These are phyloP conservation scores for Calyptommatus sinebrachiatus DNA, from an alignment of 2,113 vertebrate species.

Conservation along the genomic window DNA sequence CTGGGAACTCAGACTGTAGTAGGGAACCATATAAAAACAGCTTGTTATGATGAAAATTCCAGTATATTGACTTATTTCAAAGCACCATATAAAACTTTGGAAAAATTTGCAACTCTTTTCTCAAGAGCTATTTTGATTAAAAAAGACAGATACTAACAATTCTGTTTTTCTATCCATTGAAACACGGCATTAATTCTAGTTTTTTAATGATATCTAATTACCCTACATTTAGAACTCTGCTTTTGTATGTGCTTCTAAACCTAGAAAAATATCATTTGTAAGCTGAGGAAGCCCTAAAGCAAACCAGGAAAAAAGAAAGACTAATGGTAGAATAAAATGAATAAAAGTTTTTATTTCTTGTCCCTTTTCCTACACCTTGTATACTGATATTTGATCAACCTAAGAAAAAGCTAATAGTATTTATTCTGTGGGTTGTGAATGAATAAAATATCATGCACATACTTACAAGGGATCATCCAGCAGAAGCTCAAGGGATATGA, in stretches of 20 bases:
- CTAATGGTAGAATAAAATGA: not conserved
- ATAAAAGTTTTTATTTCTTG: not conserved
- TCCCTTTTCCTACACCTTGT: not conserved
- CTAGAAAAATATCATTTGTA: not conserved
- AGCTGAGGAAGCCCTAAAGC: not conserved
- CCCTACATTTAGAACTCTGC: too few species aligned
- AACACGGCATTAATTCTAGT: not conserved
- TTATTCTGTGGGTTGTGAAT: not conserved
- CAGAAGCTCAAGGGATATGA: not conserved
- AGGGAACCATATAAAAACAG: not conserved
- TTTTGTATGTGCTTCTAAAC: not conserved
- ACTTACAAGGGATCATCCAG: conserved; percentile 26
- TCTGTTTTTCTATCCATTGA: not conserved
- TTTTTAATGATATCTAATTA: too few species aligned
- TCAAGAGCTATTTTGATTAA: not conserved
- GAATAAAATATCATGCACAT: not conserved
- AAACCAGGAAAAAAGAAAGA: not conserved
- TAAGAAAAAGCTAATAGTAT: conserved; percentile 2
- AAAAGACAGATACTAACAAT: not conserved
- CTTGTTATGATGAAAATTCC: not conserved
- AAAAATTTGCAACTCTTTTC: not conserved
- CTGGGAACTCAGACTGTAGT: not conserved
- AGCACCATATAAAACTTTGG: not conserved
- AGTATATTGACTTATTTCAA: not conserved
- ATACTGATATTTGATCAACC: not conserved